These are phyloP conservation scores for Spermophilus dauricus DNA, from an alignment of 2,113 vertebrate species.

Conservation along the genomic window DNA sequence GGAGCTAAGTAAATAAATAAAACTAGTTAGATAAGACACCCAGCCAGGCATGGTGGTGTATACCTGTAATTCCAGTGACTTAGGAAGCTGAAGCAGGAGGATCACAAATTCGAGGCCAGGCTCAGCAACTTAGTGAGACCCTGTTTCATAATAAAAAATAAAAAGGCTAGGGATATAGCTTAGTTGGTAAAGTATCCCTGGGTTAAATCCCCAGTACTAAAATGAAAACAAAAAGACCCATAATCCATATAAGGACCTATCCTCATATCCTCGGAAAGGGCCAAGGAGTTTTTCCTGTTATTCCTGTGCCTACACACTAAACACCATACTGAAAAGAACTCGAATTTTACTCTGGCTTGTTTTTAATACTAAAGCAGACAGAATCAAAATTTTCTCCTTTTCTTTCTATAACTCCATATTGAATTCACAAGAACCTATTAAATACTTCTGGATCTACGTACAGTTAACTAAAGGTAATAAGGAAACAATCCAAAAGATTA, in stretches of 20 bases:
- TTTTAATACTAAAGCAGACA: neutral
- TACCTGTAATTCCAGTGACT: too few relatives aligned
- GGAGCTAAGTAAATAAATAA: neutral
- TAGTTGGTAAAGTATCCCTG: too few relatives aligned
- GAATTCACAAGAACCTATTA: neutral
- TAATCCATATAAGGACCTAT: neutral
- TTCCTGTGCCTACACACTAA: neutral
- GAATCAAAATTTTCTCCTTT: slow-evolving; percentile 23
- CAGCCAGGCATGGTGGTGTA: neutral
- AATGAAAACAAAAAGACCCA: neutral
- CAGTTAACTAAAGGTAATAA: too few relatives aligned
- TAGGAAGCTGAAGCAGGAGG: too few relatives aligned
- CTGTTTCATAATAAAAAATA: too few relatives aligned
- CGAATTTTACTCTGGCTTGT: neutral
- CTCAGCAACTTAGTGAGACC: too few relatives aligned
- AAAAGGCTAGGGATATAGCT: too few relatives aligned
- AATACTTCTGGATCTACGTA: too few relatives aligned
- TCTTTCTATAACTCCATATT: neutral
- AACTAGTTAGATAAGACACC: slow-evolving; percentile 28
- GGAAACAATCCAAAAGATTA: too few relatives aligned
- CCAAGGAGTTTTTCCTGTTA: neutral
- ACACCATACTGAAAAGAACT: slow-evolving; percentile 39
- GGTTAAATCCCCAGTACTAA: too few relatives aligned
- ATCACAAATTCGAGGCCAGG: too few relatives aligned
- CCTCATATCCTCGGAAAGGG: neutral